These are phyloP conservation scores for Rhodinocichla rosea DNA, from an alignment of 2,113 vertebrate genomes.

Conservation along the genomic window DNA sequence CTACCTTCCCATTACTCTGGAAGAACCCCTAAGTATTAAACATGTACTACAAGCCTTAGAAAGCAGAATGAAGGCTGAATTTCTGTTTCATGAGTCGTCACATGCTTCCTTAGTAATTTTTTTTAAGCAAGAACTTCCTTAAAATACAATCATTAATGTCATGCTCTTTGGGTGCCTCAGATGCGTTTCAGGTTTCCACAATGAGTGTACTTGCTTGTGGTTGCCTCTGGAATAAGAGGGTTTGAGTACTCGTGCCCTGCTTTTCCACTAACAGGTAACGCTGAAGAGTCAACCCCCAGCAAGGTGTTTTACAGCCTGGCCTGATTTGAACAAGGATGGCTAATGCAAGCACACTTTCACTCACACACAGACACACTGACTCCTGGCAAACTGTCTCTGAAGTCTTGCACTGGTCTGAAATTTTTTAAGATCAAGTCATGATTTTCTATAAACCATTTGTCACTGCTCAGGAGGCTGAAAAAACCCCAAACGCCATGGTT, in stretches of 20 bases:
- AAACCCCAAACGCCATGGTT: fast-evolving
- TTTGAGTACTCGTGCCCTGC: background rate
- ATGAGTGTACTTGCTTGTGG: background rate
- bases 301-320: background rate
- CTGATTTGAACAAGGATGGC: background rate
- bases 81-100: background rate
- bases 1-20: background rate
- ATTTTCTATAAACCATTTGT: background rate
- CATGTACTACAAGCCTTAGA: background rate
- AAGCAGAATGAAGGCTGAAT: background rate
- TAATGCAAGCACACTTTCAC: background rate
- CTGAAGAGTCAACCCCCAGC: background rate
- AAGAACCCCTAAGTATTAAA: background rate
- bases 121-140: background rate
- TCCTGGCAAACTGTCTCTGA: background rate
- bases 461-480: background rate
- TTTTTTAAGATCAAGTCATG: background rate
- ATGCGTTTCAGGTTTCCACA: background rate
- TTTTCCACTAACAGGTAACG: background rate
- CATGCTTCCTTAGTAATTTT: background rate
- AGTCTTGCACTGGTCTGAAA: background rate
- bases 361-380: background rate
- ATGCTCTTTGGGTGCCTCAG: background rate
- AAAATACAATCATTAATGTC: background rate
- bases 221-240: background rate